Evolutionary conservation across 2,113 vertebrate species (phyloP).

Genomic region (Salvelinus fontinalis): DNA sequence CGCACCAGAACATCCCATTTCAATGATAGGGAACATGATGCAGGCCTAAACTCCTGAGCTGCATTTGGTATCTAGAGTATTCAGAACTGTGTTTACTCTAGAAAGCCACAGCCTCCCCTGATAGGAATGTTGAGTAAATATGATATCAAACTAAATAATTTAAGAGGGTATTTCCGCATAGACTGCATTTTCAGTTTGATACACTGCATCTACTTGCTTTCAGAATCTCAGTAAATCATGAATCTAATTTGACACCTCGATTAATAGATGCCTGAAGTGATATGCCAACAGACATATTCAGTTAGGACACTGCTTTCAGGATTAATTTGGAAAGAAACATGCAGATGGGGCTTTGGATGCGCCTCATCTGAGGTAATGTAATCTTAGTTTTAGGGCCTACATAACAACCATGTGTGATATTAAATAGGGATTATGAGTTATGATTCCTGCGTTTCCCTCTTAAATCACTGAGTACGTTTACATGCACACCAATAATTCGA

Average conservation of each 20-base stretch:
- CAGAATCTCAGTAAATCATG: background rate
- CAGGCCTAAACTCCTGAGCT: too few species aligned
- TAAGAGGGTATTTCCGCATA: background rate
- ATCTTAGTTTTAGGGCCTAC: background rate
- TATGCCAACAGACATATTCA: background rate
- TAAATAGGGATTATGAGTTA: slow-evolving; percentile 45
- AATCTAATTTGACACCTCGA: background rate
- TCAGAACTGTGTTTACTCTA: too few species aligned
- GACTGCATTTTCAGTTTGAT: background rate
- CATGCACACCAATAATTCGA: too few species aligned
- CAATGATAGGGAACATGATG: too few species aligned
- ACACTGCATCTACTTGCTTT: background rate
- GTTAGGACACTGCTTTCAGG: background rate
- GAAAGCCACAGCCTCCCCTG: too few species aligned
- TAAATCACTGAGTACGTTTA: too few species aligned
- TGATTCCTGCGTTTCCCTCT: slow-evolving; percentile 23
- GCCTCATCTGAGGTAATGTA: background rate
- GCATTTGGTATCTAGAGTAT: too few species aligned
- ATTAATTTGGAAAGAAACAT: too few species aligned
- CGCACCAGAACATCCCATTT: too few species aligned
- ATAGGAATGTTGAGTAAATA: background rate
- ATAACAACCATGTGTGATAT: slow-evolving; percentile 4
- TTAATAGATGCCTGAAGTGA: background rate
- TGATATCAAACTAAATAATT: background rate
- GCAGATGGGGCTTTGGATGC: too few species aligned